phyloP scores from a whole-genome alignment of 2,888 invertebrate species.

The Halictus quadricinctus region DNA sequence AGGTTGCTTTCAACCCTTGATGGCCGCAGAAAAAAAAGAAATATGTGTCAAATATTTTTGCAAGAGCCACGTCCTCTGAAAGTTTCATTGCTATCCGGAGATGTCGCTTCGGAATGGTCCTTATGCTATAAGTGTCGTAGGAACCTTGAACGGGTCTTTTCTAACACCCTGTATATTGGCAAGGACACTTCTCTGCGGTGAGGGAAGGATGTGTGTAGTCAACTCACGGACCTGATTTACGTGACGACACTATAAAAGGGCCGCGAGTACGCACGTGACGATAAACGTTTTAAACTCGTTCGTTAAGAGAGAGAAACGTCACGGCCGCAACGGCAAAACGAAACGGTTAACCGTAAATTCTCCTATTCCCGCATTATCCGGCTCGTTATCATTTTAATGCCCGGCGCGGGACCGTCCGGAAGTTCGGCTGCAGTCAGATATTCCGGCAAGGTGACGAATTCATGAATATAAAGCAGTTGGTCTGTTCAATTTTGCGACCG shows the following conservation, averaged over 20 bases:
- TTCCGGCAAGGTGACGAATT: constrained; percentile 72
- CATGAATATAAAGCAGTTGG: constrained; percentile 75
- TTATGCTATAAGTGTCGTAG: neutral
- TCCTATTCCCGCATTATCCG: constrained; percentile 61
- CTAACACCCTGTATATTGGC: neutral
- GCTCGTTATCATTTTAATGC: constrained; percentile 71
- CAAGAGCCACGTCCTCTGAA: neutral
- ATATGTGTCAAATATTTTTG: neutral
- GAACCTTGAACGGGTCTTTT: neutral
- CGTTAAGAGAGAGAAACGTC: constrained; percentile 36
- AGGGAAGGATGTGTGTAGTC: neutral
- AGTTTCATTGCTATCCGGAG: neutral
- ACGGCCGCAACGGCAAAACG: constrained; percentile 24
- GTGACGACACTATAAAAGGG: constrained; percentile 39
- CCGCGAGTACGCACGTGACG: constrained; percentile 22
- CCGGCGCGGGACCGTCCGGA: constrained; percentile 40
- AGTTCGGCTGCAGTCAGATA: constrained; percentile 56
- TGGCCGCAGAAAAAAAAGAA: no score
- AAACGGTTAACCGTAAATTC: constrained; percentile 65
- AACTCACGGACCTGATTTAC: constrained; percentile 32
- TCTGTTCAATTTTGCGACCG: constrained; percentile 68
- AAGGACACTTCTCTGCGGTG: neutral
- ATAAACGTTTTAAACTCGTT: constrained; percentile 49
- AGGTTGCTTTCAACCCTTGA: neutral
- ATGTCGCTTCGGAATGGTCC: neutral